These are phyloP conservation scores for Ephydatia muelleri DNA, from an alignment of 37 sponge, comb jelly and placozoan genomes.

Conservation along the genomic window DNA sequence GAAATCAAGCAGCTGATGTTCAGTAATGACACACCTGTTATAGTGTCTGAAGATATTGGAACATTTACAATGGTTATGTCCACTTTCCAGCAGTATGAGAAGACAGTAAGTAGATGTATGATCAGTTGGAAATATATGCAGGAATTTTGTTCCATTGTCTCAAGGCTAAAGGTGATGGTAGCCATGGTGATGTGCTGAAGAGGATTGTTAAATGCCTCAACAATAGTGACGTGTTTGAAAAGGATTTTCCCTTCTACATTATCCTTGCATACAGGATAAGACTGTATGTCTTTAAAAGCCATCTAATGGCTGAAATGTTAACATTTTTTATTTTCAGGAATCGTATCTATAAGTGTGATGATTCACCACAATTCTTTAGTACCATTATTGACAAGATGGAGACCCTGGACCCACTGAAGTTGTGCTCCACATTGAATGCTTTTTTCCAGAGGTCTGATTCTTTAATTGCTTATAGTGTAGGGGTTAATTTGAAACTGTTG, in stretches of 20 bases:
- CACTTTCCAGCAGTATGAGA: slow-evolving; percentile 24
- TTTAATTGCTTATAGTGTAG: too few species aligned
- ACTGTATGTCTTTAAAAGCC: slow-evolving; percentile 11
- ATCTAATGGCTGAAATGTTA: background rate
- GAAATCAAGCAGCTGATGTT: slow-evolving; percentile 20
- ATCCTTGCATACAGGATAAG: slow-evolving; percentile 37
- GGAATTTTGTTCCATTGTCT: background rate
- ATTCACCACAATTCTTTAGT: slow-evolving; percentile 17
- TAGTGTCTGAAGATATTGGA: background rate
- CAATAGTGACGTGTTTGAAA: background rate
- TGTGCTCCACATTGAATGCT: background rate
- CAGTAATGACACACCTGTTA: background rate
- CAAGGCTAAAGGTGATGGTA: slow-evolving; percentile 35
- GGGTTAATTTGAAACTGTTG: too few species aligned
- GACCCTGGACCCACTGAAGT: background rate
- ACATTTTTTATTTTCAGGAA: background rate
- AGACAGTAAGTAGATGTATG: background rate
- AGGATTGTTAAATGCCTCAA: slow-evolving; percentile 15
- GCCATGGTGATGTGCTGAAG: slow-evolving; percentile 37
- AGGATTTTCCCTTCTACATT: slow-evolving; percentile 59
- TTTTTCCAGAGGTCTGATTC: slow-evolving; percentile 3
- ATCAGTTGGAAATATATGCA: background rate
- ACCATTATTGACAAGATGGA: slow-evolving; percentile 30
- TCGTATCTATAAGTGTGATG: slow-evolving; percentile 51
- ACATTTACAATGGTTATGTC: slow-evolving; percentile 12